Conservation (phyloP, 2,113 vertebrate species). For the Ursus arctos region DNA sequence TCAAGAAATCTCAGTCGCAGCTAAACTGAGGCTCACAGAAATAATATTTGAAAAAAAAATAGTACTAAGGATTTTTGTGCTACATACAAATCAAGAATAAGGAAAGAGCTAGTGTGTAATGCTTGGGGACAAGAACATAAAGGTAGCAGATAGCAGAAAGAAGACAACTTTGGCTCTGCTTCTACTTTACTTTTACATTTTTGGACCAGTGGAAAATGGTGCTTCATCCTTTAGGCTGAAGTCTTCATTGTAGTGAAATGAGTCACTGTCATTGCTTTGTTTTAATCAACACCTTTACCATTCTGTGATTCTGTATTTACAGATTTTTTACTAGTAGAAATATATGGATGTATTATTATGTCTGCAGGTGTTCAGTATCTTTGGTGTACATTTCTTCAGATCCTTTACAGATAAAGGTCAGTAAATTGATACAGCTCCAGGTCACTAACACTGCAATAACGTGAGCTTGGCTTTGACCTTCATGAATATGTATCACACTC, state of each 20-base stretch:
- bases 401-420: slow-evolving; percentile 39
- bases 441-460: background rate
- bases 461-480: slow-evolving; percentile 26
- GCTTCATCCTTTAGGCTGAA: background rate
- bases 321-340: background rate
- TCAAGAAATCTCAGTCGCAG: background rate
- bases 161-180: background rate
- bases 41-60: background rate
- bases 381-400: background rate
- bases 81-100: background rate
- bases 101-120: background rate
- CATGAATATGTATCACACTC: slow-evolving; percentile 61
- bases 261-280: background rate
- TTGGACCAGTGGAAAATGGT: background rate
- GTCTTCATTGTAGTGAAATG: background rate
- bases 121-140: background rate
- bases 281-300: background rate
- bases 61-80: background rate
- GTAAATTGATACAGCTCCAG: slow-evolving; percentile 20
- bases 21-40: slow-evolving; percentile 19
- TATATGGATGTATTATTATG: background rate
- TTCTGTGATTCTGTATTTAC: background rate
- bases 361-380: background rate
- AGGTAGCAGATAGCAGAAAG: background rate
- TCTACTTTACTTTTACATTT: background rate